Base-by-base conservation (phyloP, 2,797 vertebrate genomes). In the Ctenochaetus hawaiiensis region DNA sequence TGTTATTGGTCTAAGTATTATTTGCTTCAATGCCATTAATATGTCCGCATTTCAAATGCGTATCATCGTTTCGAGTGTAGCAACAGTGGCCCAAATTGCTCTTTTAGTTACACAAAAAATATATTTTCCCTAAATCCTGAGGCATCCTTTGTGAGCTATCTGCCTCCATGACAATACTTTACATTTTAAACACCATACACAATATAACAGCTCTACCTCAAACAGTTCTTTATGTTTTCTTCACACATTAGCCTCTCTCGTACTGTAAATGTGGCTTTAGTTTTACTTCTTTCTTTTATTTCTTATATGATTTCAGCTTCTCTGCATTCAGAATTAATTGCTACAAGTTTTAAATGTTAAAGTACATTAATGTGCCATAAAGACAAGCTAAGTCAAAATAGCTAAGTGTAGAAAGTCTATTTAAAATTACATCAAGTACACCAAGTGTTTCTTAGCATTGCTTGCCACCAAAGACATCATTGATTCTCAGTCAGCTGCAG, bases 11-110 rank as follows among this genome's bases (percentile, higher is more conserved):
- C 14, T 63, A 26, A 51, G 45, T 62, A 58, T 72, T 41, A 20
- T 60, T 73, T 57, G 65, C 47, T 64, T 81, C 63, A 57, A 14
- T 66, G 49, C 37, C n/a, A 39, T 6, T 26, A 72, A 68, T 59
- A 63, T 49, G 23, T 51, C 52, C 63, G 34, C 47, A 67, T 12
- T 22, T 9, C 13, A n/a, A 17, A 76, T 74, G 56, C n/a, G 53
- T 66, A 16, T 65, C 44, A 72, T 49, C 37, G 54, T 70, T 73
- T 45, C 13, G 51, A 56, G 66, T 26, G 20, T 59, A 37, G n/a
- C 14, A 12, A 5, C 26, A 51, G 13, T 5, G 12, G 37, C 43
- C n/a, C 5, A 22, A 37, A 13, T 39, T 44, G 4, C 8, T 20
- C 3, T 12, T 63, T 43, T 41, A 41, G 22, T 43, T 17, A 18